A percentile compares a stretch with the other conserved stretches of the same genome.
Conservation (phyloP, 1,140 invertebrate species). For the Drosophila bocqueti region DNA sequence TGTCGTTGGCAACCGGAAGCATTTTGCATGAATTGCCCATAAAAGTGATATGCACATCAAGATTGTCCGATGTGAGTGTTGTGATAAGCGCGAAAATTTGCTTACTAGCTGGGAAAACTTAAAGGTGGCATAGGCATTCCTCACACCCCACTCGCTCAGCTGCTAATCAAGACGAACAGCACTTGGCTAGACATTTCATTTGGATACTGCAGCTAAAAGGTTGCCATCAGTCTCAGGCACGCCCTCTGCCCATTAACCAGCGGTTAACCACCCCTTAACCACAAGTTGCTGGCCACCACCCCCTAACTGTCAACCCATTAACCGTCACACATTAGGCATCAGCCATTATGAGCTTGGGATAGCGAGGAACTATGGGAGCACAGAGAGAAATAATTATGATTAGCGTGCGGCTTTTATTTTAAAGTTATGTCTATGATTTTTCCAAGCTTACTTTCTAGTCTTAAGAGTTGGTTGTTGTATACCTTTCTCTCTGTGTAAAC, state of each 20-base stretch:
- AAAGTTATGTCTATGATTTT: background rate
- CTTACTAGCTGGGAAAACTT: constrained; percentile 40
- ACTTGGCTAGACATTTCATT: constrained; percentile 76
- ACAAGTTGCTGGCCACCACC: background rate
- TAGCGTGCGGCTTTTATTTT: background rate
- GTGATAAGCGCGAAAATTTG: constrained; percentile 69
- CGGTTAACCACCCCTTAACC: constrained; percentile 9
- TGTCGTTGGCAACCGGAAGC: constrained; percentile 61
- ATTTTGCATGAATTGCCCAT: constrained; percentile 83
- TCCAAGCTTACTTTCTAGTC: background rate
- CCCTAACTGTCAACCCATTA: constrained; percentile 6
- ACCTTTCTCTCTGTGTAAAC: background rate
- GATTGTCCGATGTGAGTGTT: constrained; percentile 64
- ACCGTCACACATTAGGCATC: constrained; percentile 21
- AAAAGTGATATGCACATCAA: constrained; percentile 82
- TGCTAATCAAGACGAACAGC: constrained; percentile 66
- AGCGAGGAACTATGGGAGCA: constrained; percentile 33
- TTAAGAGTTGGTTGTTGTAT: too few relatives aligned
- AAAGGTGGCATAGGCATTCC: constrained; percentile 11
- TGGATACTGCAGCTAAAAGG: constrained; percentile 70
- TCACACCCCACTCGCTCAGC: background rate
- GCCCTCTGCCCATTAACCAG: constrained; percentile 20
- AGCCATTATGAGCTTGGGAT: constrained; percentile 49
- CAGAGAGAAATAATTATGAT: constrained; percentile 2
- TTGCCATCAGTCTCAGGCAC: constrained; percentile 70